Base-by-base conservation (phyloP, 2,113 vertebrate species). In the Xenopus laevis region DNA sequence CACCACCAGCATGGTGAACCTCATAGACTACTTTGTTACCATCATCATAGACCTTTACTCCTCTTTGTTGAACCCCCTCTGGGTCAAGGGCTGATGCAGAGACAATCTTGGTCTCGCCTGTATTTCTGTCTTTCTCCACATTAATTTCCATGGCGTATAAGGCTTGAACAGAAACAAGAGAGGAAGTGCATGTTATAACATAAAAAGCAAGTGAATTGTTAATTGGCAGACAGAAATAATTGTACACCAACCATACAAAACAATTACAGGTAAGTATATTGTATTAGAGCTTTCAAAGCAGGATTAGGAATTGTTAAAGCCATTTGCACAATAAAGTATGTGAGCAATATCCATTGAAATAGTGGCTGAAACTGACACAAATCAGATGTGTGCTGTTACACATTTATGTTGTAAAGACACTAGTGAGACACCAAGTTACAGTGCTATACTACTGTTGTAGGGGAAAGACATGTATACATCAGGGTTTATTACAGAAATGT, bases 141-240 rank as follows among this genome's bases (percentile, higher is more conserved):
- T 94, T 98, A 93, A 97, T 95, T 94, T 98, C 95, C 97, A 98
- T 98, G 92, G 95, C 95, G 89, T 94, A 98, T 89, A 96, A 89
- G 84, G 94, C 95, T 98, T 93, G 87, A 91, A 91, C 82, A 88
- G 86, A 89, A 90, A 92, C 87, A 91, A 92, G 90, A 92, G 83
- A 92, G 91, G 91, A 92, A 90, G 91, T 92, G 91, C 89, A 87
- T 89, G 91, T 92, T 92, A 92, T 89, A 92, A 92, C 90, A 92
- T 89, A 91, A 91, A 91, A 92, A 92, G 91, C 91, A 89, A 90
- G 91, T 92, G 91, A 91, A 89, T 87, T 88, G 90, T 92, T 92
- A 92, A 92, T 92, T 89, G 89, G 90, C 91, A 92, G 91, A 92
- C 87, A 92, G 71, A 0, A 55, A 75, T n/a, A 57, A 21, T 40